phyloP scores from a whole-genome alignment of 2,113 vertebrate species.

The Semicossyphus pulcher region DNA sequence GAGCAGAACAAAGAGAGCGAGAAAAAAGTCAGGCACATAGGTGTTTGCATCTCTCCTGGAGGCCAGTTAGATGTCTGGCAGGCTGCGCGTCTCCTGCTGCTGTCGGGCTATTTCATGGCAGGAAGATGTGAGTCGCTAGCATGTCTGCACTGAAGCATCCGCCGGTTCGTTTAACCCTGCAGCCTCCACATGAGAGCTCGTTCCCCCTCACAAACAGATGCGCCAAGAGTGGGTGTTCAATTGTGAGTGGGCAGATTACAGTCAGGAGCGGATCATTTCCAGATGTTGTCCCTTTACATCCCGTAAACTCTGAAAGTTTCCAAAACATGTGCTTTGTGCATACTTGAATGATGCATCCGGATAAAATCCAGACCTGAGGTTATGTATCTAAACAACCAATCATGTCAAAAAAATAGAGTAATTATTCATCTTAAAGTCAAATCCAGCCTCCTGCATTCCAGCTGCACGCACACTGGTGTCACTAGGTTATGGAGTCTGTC shows the following conservation, averaged over 20 bases:
- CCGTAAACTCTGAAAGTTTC: not conserved
- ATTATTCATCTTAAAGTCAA: not conserved
- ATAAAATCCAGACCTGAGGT: not conserved
- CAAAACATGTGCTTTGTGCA: not conserved
- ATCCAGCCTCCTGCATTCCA: conserved; percentile 14
- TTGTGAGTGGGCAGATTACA: conserved; percentile 6
- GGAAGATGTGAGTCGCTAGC: not conserved
- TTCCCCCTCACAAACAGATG: conserved; percentile 10
- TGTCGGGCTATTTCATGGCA: conserved; percentile 9
- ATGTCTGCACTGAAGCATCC: not conserved
- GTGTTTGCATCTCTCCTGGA: conserved; percentile 34
- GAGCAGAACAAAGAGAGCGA: not conserved
- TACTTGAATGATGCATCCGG: not conserved
- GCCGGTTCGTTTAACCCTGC: not conserved
- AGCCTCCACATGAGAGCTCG: not conserved
- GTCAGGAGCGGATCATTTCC: conserved; percentile 1
- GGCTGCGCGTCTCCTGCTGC: conserved; percentile 13
- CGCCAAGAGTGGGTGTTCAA: not conserved
- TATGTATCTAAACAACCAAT: not conserved
- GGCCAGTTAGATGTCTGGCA: conserved; percentile 21
- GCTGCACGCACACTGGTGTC: conserved; percentile 32
- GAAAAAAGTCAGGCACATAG: not conserved
- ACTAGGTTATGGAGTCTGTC: conserved; percentile 54
- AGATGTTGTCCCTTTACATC: not conserved
- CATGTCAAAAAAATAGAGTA: no score